Conservation (phyloP, 2,797 vertebrate species). For the Gymnoscopelus microlampas region DNA sequence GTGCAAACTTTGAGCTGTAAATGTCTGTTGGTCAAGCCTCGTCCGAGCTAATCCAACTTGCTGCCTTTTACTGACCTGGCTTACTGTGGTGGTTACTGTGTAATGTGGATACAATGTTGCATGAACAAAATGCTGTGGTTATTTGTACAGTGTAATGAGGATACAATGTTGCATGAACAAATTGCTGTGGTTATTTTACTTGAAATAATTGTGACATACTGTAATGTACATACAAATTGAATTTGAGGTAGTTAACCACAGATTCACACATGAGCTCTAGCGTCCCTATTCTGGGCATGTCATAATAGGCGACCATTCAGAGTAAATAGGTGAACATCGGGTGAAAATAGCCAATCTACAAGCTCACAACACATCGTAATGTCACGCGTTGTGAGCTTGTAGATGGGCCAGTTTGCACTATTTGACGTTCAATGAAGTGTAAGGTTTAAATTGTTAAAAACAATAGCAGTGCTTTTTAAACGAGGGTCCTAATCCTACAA, state of each 20-base stretch:
- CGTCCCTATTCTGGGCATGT: too few species aligned
- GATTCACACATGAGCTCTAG: too few species aligned
- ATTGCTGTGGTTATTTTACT: background rate
- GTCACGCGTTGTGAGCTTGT: too few species aligned
- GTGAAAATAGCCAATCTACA: too few species aligned
- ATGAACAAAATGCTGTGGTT: background rate
- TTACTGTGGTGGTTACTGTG: background rate
- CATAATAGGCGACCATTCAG: too few species aligned
- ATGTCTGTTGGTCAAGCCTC: background rate
- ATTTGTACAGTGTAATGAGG: background rate
- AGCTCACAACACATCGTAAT: too few species aligned
- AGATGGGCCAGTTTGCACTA: too few species aligned
- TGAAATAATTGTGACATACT: background rate
- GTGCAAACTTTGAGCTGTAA: slow-evolving; percentile 28
- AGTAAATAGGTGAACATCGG: too few species aligned
- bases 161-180: background rate
- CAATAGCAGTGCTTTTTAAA: too few species aligned
- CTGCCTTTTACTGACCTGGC: slow-evolving; percentile 8
- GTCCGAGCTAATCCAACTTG: slow-evolving; percentile 16
- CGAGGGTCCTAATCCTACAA: background rate
- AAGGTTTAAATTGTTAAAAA: too few species aligned
- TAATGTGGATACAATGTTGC: background rate
- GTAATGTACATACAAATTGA: background rate
- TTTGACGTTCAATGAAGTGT: too few species aligned
- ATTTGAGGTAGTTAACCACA: background rate